Evolutionary conservation across 2,797 vertebrate genomes (phyloP), one percentile per base, ranked within the genome.

Genomic region (Myotis daubentonii): DNA sequence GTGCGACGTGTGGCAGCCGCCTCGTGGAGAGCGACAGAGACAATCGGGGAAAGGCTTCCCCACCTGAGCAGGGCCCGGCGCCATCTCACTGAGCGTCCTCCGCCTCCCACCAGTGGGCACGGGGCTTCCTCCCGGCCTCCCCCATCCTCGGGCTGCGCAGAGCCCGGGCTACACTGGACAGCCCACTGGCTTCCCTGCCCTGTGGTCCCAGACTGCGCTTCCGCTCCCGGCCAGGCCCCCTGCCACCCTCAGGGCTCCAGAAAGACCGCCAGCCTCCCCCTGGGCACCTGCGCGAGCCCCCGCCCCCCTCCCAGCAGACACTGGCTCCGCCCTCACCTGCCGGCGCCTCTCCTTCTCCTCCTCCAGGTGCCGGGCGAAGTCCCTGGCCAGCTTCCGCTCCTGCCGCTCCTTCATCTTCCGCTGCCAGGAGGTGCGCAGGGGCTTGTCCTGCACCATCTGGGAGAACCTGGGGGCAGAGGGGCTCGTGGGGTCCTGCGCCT

Each of bases 371-470:
- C 97, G 94, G 0, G 99, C 97, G 72, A 98, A 98, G 60, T 98
- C 98, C 96, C 96, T 99, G 72, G 99, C 95, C 65, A 98, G 86
- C 20, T 99, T 98, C 97, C 95, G 99, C 96, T 99, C 99, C 93
- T 98, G 98, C 74, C 99, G 98, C 16, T 98, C 98, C 97, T 98
- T 98, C 99, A 99, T 99, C 97, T 99, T 99, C 93, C 98, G 98
- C 5, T 99, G 98, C 99, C 99, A 99, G 4, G 99, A 99, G 0
- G 98, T 97, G 60, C 96, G 98, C 87, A 99, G 94, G 0, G 98
- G 98, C 94, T 99, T 99, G 95, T 99, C 99, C 96, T 98, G 98
- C 20, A 99, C 97, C 98, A 99, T 93, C 7, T 98, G 98, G 1
- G 99, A 99, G 97, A 99, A 99, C 98, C 99, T 99, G 4, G 23